phyloP scores from a whole-genome alignment of 1,140 invertebrate genomes.

The Monochamus saltuarius region DNA sequence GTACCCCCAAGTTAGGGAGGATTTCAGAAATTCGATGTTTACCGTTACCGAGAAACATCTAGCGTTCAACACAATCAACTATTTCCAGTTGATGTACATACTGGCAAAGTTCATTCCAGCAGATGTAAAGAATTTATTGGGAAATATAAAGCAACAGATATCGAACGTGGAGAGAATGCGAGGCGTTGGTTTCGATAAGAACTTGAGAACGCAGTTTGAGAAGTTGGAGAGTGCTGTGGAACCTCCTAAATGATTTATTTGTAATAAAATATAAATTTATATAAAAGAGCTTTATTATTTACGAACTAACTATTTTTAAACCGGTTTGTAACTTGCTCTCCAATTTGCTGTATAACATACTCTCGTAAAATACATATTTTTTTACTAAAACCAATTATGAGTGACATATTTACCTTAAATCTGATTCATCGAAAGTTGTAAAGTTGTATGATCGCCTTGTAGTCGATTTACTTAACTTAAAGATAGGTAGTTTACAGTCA shows the following conservation, averaged over 20 bases:
- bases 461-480: no score
- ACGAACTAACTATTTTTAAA: neutral
- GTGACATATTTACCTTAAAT: no score
- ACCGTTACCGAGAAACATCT: constrained; percentile 43
- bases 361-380: no score
- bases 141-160: constrained; percentile 38
- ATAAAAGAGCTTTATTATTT: neutral
- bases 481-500: constrained; percentile 22
- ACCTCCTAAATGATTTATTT: constrained; percentile 6
- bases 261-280: neutral
- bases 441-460: no score
- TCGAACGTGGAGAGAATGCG: constrained; percentile 41
- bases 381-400: no score
- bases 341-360: no score
- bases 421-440: no score
- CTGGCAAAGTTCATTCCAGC: constrained; percentile 40
- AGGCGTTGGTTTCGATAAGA: constrained; percentile 47
- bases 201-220: constrained; percentile 41
- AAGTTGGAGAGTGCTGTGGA: constrained; percentile 32
- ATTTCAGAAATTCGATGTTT: constrained; percentile 29
- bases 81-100: constrained; percentile 43
- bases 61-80: constrained; percentile 43
- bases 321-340: no score
- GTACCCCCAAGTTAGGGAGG: constrained; percentile 29
- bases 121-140: constrained; percentile 33